Percentiles rank a stretch among this genome's conserved stretches.
These are phyloP conservation scores for Trichechus manatus DNA, from an alignment of 2,113 vertebrate species.

Conservation along the genomic window DNA sequence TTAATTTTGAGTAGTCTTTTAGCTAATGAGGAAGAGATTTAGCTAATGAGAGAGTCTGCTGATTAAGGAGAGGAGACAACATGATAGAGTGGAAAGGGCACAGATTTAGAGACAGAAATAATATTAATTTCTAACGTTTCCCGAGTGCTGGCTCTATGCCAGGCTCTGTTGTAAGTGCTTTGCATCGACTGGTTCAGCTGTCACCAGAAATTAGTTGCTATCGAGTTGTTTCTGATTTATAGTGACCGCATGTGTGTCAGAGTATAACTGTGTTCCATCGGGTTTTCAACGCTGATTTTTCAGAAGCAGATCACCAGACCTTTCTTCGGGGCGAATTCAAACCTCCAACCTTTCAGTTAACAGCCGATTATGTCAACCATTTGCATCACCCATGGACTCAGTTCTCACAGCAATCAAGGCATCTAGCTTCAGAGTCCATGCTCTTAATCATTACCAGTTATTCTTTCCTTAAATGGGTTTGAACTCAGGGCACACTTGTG, in stretches of 20 bases:
- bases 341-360: background rate
- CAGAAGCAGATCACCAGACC: background rate
- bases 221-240: background rate
- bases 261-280: background rate
- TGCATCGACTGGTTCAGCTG: background rate
- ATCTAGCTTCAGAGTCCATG: background rate
- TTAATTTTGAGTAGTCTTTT: slow-evolving; percentile 26
- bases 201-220: background rate
- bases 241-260: background rate
- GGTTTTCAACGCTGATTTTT: background rate
- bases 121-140: background rate
- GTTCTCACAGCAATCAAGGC: background rate
- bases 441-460: background rate
- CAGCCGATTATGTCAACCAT: background rate
- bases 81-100: background rate
- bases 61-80: background rate
- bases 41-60: background rate
- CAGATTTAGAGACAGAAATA: background rate
- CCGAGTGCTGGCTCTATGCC: background rate
- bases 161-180: background rate
- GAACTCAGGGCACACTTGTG: background rate
- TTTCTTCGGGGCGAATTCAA: background rate
- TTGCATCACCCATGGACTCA: background rate
- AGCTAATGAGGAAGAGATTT: background rate
- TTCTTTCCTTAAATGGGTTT: background rate